Percentiles rank a stretch among this genome's conserved stretches.
Conservation (phyloP, 2,113 vertebrate genomes). For the Opisthocomus hoazin region DNA sequence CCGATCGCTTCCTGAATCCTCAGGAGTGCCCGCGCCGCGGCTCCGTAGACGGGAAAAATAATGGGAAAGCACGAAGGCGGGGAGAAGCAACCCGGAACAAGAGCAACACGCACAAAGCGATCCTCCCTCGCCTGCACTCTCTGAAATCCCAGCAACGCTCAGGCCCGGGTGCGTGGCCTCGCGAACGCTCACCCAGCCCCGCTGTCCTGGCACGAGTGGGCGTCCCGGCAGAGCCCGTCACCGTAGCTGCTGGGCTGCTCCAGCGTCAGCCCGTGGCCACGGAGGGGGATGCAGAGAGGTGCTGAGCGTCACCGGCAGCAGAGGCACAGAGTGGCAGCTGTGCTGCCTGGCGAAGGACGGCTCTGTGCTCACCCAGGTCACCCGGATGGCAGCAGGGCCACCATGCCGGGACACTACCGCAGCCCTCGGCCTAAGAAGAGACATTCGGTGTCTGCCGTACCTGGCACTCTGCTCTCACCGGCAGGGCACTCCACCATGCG, state of each 20-base stretch:
- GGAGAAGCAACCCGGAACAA: neutral
- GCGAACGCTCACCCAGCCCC: neutral
- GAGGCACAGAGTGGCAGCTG: neutral
- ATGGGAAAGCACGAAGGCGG: neutral
- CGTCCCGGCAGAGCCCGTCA: neutral
- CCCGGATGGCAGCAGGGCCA: neutral
- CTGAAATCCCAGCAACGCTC: neutral
- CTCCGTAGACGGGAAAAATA: neutral
- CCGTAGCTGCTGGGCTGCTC: neutral
- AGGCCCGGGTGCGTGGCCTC: neutral
- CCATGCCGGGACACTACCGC: neutral
- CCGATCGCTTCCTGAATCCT: neutral
- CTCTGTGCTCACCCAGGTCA: neutral
- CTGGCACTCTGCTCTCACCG: accelerated
- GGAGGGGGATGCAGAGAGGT: neutral
- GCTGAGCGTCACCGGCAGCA: neutral
- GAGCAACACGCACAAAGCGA: neutral
- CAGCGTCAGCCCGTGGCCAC: neutral
- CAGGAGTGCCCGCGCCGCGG: neutral
- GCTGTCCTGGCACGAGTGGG: neutral
- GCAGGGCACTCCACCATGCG: neutral
- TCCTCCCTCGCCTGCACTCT: neutral
- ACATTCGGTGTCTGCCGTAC: neutral
- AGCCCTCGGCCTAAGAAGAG: neutral
- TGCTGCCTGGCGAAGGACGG: neutral